phyloP scores from a whole-genome alignment of 2,113 vertebrate species.

The Polypterus senegalus region DNA sequence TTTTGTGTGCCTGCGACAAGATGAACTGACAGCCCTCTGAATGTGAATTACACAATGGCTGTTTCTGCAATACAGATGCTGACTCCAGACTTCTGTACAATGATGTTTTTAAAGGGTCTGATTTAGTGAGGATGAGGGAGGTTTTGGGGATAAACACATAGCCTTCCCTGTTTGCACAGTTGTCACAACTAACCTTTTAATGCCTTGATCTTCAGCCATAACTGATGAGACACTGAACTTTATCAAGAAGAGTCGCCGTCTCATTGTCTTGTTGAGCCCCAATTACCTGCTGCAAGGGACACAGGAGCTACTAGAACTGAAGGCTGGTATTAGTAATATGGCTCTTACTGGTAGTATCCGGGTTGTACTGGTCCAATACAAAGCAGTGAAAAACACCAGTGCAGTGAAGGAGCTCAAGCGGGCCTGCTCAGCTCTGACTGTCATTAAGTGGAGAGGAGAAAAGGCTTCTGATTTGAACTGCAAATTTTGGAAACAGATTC shows the following conservation, averaged over 20 bases:
- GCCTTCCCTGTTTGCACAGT: no score
- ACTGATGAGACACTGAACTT: conserved; percentile 91
- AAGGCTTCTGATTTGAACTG: conserved; percentile 68
- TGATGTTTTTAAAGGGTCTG: no score
- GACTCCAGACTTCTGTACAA: no score
- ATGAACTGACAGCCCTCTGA: no score
- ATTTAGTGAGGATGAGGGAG: no score
- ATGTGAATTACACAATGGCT: no score
- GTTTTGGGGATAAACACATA: no score
- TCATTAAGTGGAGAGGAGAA: conserved; percentile 89
- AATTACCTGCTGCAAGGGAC: conserved; percentile 75
- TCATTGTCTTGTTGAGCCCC: conserved; percentile 84
- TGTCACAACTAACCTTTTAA: conserved; percentile 29
- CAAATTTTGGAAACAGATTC: conserved; percentile 84
- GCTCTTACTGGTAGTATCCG: conserved; percentile 66
- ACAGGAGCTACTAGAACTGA: conserved; percentile 88
- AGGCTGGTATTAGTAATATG: conserved; percentile 83
- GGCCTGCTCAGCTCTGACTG: conserved; percentile 63
- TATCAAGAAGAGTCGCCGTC: conserved; percentile 79
- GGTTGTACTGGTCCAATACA: conserved; percentile 87
- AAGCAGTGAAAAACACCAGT: conserved; percentile 50
- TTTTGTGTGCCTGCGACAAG: no score
- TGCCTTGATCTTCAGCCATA: conserved; percentile 66
- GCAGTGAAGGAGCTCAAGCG: conserved; percentile 76
- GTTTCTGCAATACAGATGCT: no score